Evolutionary conservation across 2,797 vertebrate species (phyloP).

Genomic region (Phylloscopus collybita): DNA sequence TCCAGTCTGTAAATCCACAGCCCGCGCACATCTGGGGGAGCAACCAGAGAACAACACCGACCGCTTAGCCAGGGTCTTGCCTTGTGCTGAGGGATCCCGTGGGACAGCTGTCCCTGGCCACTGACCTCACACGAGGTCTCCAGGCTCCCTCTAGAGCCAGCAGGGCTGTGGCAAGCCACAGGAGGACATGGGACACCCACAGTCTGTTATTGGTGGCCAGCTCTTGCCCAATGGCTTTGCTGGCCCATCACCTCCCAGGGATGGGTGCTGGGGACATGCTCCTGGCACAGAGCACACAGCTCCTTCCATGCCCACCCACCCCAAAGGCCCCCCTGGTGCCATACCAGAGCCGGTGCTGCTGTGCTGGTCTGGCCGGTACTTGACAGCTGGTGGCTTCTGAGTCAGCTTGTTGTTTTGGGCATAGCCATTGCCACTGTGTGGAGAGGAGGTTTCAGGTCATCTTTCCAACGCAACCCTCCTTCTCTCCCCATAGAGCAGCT

Average conservation of each 20-base stretch:
- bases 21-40: constrained; percentile 57
- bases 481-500: not conserved
- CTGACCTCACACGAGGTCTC: constrained; percentile 2
- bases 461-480: not conserved
- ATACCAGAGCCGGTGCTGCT: constrained; percentile 58
- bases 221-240: fast-evolving
- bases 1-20: constrained; percentile 74
- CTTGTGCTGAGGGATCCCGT: not conserved
- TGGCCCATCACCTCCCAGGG: fast-evolving
- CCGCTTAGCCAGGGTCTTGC: fast-evolving
- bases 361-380: constrained; percentile 72
- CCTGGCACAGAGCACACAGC: fast-evolving
- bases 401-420: constrained; percentile 67
- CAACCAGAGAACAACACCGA: not conserved
- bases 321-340: fast-evolving
- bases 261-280: fast-evolving
- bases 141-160: constrained; percentile 62
- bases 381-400: constrained; percentile 40
- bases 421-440: constrained; percentile 67
- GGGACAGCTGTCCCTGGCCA: not conserved
- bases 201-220: not conserved
- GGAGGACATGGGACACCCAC: not conserved
- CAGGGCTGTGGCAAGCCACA: not conserved
- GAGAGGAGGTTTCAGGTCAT: not conserved
- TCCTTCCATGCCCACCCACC: not conserved